These are phyloP conservation scores for Drosophila cardini DNA, from an alignment of 1,140 invertebrate species.

Conservation along the genomic window DNA sequence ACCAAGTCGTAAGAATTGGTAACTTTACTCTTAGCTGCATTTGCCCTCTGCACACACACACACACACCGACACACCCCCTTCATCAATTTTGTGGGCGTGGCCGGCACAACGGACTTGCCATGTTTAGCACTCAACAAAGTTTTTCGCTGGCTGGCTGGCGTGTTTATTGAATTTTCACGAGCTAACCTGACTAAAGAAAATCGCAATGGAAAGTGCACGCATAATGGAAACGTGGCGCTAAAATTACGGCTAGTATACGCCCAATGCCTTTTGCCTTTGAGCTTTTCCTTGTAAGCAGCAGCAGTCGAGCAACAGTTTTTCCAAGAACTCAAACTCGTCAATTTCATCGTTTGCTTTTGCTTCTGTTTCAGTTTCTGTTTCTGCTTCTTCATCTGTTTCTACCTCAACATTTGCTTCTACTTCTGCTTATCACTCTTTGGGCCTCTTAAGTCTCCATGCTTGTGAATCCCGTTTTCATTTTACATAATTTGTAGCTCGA, in stretches of 20 bases:
- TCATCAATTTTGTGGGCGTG: constrained; percentile 14
- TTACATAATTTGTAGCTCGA: constrained; percentile 71
- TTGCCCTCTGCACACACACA: not conserved
- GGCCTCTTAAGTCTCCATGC: constrained; percentile 21
- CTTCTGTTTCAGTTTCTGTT: constrained; percentile 6
- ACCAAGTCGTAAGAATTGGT: not conserved
- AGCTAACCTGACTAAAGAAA: constrained; percentile 12
- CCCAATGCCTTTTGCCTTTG: constrained; percentile 27
- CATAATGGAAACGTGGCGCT: constrained; percentile 40
- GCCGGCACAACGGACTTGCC: constrained; percentile 23
- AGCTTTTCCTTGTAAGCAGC: constrained; percentile 6
- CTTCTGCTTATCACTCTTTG: constrained; percentile 29
- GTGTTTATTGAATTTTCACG: constrained; percentile 47
- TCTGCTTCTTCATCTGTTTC: constrained; percentile 22
- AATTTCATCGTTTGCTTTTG: constrained; percentile 1
- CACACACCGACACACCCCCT: not conserved
- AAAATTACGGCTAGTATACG: constrained; percentile 19
- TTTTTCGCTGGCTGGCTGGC: constrained; percentile 21
- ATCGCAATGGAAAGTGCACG: constrained; percentile 4
- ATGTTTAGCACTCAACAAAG: constrained; percentile 49
- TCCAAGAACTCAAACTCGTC: constrained; percentile 11
- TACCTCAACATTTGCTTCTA: not conserved
- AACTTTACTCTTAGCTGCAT: constrained; percentile 44
- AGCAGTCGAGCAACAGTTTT: constrained; percentile 35
- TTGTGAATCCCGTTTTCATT: constrained; percentile 45